Conservation (phyloP, 2,797 vertebrate genomes). For the Heliangelus exortis region DNA sequence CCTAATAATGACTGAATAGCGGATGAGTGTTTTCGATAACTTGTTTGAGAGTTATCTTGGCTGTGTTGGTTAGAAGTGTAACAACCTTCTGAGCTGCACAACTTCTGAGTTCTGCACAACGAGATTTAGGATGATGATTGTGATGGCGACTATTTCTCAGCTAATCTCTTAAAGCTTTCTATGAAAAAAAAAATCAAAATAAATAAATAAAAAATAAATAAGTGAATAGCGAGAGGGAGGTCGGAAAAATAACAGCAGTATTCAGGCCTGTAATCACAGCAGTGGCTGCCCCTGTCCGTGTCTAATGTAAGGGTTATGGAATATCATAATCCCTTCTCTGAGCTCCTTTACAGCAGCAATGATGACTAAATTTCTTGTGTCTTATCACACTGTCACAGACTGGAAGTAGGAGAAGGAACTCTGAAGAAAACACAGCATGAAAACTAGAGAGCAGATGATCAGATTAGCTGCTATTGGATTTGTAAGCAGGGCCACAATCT, state of each 20-base stretch:
- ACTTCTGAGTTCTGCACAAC: not conserved
- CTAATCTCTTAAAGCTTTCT: slow-evolving; percentile 88
- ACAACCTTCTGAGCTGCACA: not conserved
- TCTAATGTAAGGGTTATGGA: slow-evolving; percentile 97
- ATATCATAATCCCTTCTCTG: slow-evolving; percentile 95
- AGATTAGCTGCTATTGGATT: slow-evolving; percentile 95
- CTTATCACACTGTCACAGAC: slow-evolving; percentile 98
- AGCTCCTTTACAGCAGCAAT: slow-evolving; percentile 89
- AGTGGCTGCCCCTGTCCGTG: slow-evolving; percentile 87
- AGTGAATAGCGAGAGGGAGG: slow-evolving; percentile 27
- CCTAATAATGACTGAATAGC: slow-evolving; percentile 33
- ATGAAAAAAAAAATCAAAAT: slow-evolving; percentile 73
- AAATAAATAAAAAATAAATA: slow-evolving; percentile 57
- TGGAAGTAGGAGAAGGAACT: slow-evolving; percentile 92
- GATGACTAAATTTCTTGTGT: slow-evolving; percentile 99
- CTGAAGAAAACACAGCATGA: slow-evolving; percentile 93
- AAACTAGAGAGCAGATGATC: slow-evolving; percentile 93
- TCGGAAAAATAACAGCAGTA: slow-evolving; percentile 73
- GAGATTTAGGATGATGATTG: slow-evolving; percentile 68
- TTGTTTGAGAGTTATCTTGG: not conserved
- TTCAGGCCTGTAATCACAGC: slow-evolving; percentile 83
- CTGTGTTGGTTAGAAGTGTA: not conserved
- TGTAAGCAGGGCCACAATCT: slow-evolving; percentile 91
- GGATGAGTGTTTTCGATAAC: not conserved
- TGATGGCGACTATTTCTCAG: slow-evolving; percentile 75